Percentiles rank a stretch among this genome's conserved stretches.
phyloP scores from a whole-genome alignment of 2,797 vertebrate genomes.

The Parauchenoglanis ngamensis region DNA sequence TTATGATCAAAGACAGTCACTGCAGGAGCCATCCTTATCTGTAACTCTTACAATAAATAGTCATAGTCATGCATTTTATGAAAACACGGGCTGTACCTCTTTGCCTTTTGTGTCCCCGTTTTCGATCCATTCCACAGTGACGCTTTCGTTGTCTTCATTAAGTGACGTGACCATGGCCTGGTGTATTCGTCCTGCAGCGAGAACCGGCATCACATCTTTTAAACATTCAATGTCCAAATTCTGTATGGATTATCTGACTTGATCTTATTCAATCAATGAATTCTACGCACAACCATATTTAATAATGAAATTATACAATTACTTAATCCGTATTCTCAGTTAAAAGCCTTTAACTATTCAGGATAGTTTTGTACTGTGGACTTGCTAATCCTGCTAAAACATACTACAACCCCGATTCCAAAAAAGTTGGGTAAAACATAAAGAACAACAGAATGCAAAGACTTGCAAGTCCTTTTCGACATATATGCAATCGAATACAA shows the following conservation, averaged over 20 bases:
- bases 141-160: constrained; percentile 94
- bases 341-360: background rate
- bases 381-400: too few relatives aligned
- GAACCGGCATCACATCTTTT: constrained; percentile 35
- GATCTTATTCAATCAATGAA: background rate
- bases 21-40: background rate
- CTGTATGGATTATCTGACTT: background rate
- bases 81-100: constrained; percentile 77
- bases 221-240: background rate
- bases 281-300: background rate
- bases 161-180: constrained; percentile 98
- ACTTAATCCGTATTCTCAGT: background rate
- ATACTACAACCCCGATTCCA: too few relatives aligned
- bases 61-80: background rate
- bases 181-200: constrained; percentile 89
- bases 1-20: background rate
- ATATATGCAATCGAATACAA: too few relatives aligned
- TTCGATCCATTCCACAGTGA: constrained; percentile 99
- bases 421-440: too few relatives aligned
- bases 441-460: too few relatives aligned
- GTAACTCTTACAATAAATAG: background rate
- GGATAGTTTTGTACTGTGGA: background rate
- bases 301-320: background rate
- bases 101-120: constrained; percentile 99
- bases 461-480: too few relatives aligned